A percentile compares a stretch with the other conserved stretches of the same genome.
These are phyloP conservation scores for Cheilosia vulpina DNA, from an alignment of 2,888 invertebrate genomes.

Conservation along the genomic window DNA sequence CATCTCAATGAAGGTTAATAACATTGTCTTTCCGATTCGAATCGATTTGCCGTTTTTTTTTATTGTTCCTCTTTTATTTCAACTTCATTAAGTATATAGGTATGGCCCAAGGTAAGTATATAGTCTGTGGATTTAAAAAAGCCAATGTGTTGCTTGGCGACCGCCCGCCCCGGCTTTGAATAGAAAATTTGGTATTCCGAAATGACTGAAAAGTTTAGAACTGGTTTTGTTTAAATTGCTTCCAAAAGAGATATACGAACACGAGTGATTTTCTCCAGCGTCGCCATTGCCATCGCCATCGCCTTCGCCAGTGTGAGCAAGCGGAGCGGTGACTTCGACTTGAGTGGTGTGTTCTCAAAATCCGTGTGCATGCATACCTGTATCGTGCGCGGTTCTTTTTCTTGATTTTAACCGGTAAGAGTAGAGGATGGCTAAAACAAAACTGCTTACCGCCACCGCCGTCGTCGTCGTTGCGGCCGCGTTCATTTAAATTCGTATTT, in stretches of 20 bases:
- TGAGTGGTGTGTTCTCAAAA: constrained; percentile 65
- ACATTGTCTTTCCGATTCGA: constrained; percentile 72
- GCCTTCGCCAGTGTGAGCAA: constrained; percentile 29
- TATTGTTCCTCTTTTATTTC: constrained; percentile 20
- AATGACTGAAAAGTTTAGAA: constrained; percentile 71
- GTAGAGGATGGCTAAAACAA: constrained; percentile 70
- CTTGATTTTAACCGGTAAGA: constrained; percentile 69
- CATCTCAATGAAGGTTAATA: constrained; percentile 73
- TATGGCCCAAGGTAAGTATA: constrained; percentile 18
- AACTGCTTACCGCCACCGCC: constrained; percentile 47
- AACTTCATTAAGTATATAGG: constrained; percentile 41
- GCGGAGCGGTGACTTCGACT: constrained; percentile 35
- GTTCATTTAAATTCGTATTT: constrained; percentile 70
- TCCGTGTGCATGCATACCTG: constrained; percentile 71
- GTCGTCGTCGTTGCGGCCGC: constrained; percentile 9
- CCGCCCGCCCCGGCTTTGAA: constrained; percentile 19
- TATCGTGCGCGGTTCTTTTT: constrained; percentile 57
- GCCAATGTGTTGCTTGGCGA: constrained; percentile 59
- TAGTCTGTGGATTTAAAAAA: constrained; percentile 54
- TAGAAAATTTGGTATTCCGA: constrained; percentile 74
- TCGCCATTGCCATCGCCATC: constrained; percentile 4
- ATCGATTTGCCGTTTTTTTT: constrained; percentile 69
- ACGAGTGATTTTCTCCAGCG: constrained; percentile 65
- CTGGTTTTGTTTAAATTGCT: constrained; percentile 72
- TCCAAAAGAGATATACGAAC: constrained; percentile 49